Base-by-base conservation (phyloP, 2,113 vertebrate species). In the Paramormyrops kingsleyae region DNA sequence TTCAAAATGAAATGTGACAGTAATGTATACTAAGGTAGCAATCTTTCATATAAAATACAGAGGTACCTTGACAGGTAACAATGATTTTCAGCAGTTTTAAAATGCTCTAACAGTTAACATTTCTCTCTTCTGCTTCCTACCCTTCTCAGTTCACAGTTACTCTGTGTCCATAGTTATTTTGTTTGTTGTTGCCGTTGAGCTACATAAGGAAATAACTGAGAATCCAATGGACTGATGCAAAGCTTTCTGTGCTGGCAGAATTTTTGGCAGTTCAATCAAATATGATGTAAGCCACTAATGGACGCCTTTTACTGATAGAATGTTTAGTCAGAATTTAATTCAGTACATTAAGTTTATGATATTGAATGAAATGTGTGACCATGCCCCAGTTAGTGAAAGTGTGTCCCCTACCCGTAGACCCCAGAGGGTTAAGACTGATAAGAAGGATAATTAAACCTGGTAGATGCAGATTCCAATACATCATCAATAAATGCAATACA, bases 401-500 rank as follows among this genome's bases (percentile, higher is more conserved):
- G 47, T 47, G 47, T 47, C 10, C 49, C 49, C 49, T 49, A 49
- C 10, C 49, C 10, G 10, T 13, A 49, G 12, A 49, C 49, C 12
- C 2, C 50, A 52, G 13, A 52, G 50, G 50, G n/a, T 46, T 44
- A 83, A 84, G 19, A 13, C 83, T 47, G 10, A 44, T n/a, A 84
- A 0, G 6, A 83, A 44, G 39, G 42, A 44, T 84, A 47, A 46
- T 3, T 84, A 46, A 84, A 84, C 39, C 39, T 46, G 83, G 21
- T 47, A 84, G 42, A 46, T 84, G 42, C 19, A 47, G 42, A 46
- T 47, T 8, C 17, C 83, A 24, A 46, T n/a, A 13, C 39, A 89
- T 83, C 85, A 92, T 91, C 90, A 92, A 35, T 89, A 59, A 90
- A 89, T 91, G 89, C 92, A 90, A 91, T 88, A 47, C 35, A 84